Conservation (phyloP, 2,888 invertebrate genomes). For the Lasioglossum calceatum region DNA sequence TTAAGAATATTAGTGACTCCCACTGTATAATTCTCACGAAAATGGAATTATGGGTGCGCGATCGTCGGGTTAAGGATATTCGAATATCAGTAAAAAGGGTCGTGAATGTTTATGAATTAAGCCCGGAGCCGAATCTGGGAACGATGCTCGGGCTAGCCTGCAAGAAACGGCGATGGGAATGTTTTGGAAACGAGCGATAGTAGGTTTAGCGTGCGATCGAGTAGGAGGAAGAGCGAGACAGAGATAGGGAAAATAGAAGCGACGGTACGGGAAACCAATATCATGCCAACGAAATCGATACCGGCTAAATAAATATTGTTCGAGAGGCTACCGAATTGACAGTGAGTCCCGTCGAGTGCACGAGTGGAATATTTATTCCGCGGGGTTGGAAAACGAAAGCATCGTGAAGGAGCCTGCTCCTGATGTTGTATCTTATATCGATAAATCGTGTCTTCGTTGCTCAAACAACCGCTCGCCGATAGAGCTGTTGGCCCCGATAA, state of each 20-base stretch:
- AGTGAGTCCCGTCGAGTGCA: conserved; percentile 52
- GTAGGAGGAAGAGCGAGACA: conserved; percentile 15
- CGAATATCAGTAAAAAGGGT: background rate
- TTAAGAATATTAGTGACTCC: no score
- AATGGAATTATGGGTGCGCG: background rate
- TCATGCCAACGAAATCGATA: conserved; percentile 70
- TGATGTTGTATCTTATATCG: conserved; percentile 18
- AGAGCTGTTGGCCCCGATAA: background rate
- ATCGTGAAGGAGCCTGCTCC: background rate
- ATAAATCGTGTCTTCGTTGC: conserved; percentile 26
- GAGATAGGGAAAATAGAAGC: conserved; percentile 48
- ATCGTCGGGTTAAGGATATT: background rate
- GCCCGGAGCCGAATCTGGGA: background rate
- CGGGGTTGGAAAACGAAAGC: conserved; percentile 44
- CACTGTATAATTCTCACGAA: no score
- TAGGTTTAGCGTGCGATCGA: conserved; percentile 31
- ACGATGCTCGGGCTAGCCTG: conserved; percentile 36
- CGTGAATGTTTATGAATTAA: conserved; percentile 40
- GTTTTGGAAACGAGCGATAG: conserved; percentile 4
- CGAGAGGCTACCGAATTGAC: conserved; percentile 65
- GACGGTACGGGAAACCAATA: conserved; percentile 64
- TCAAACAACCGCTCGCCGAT: background rate
- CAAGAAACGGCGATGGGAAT: conserved; percentile 31
- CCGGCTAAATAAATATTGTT: conserved; percentile 71
- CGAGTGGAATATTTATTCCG: conserved; percentile 64